Evolutionary conservation across 2,797 vertebrate genomes (phyloP), one percentile per base, ranked within the genome.

Genomic region (Sciurus carolinensis): DNA sequence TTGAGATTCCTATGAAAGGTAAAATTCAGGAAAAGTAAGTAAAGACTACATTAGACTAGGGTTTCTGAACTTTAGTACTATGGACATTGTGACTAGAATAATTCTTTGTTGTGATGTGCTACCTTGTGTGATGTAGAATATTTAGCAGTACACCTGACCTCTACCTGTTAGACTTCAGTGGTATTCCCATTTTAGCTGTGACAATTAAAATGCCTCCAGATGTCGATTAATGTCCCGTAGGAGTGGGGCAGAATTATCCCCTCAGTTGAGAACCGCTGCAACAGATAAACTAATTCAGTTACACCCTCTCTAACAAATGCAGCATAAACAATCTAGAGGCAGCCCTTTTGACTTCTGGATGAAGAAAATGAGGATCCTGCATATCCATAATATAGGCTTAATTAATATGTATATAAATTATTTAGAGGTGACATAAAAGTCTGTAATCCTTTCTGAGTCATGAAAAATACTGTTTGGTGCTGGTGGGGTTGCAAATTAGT

Each of bases 361-460:
- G n/a, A 86, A 85, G 22, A 90, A 90, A 79, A 24, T 14, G 12
- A 81, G 59, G 85, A 54, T 59, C 79, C 11, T 26, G 4, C 1
- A 20, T 14, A 39, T 50, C 44, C 57, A 10, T n/a, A 84, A 85
- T 50, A 94, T 5, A 84, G 47, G 36, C 22, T 81, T 94, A 66
- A 77, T 71, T 54, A 57, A 79, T 50, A 81, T 18, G 1, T 18
- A 62, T 59, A 39, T 28, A 81, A 77, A 13, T 87, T 90, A 91
- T 88, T 87, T 42, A 57, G 39, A 88, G 10, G 33, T 50, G 57
- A 72, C 52, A 3, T 10, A 69, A 90, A 2, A 59, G 22, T 62
- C 9, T 80, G 47, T 62, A 80, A 75, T 24, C 82, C 69, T 89
- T 86, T 88, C 69, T 73, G 64, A 87, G 44, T 72, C 64, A 89